Evolutionary conservation across 2,797 vertebrate species (phyloP).

Genomic region (Sebastes dallii): DNA sequence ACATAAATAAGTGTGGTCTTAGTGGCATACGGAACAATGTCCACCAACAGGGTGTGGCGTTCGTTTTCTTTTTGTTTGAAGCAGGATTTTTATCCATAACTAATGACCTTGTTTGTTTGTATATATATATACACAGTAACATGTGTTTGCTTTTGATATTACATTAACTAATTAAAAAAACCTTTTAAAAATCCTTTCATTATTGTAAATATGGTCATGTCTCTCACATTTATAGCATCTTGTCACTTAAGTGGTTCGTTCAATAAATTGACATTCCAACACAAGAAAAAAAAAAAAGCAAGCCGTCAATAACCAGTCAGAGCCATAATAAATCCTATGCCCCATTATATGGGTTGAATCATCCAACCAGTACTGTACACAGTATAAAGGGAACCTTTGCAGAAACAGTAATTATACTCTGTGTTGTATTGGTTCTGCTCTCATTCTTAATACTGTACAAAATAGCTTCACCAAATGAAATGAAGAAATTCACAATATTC

Average conservation of each 20-base stretch:
- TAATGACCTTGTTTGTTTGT: background rate
- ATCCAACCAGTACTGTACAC: background rate
- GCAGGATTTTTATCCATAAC: background rate
- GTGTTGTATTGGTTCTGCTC: background rate
- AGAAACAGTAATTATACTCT: background rate
- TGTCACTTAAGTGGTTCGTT: background rate
- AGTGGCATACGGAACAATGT: background rate
- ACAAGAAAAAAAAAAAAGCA: background rate
- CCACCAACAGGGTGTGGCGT: background rate
- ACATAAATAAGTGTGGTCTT: background rate
- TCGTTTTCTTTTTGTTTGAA: background rate
- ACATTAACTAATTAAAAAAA: background rate
- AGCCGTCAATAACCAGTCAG: background rate
- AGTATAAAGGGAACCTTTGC: background rate
- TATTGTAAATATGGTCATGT: background rate
- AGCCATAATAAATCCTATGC: background rate
- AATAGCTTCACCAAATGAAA: background rate
- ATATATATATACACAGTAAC: background rate
- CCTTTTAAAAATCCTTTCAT: background rate
- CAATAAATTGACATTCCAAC: background rate
- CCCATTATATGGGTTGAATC: background rate
- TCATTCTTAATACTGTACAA: background rate
- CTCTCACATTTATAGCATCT: background rate
- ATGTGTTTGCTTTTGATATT: background rate
- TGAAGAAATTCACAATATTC: background rate